phyloP scores from a whole-genome alignment of 2,888 invertebrate genomes.

The Zygothrica quintamaculata region DNA sequence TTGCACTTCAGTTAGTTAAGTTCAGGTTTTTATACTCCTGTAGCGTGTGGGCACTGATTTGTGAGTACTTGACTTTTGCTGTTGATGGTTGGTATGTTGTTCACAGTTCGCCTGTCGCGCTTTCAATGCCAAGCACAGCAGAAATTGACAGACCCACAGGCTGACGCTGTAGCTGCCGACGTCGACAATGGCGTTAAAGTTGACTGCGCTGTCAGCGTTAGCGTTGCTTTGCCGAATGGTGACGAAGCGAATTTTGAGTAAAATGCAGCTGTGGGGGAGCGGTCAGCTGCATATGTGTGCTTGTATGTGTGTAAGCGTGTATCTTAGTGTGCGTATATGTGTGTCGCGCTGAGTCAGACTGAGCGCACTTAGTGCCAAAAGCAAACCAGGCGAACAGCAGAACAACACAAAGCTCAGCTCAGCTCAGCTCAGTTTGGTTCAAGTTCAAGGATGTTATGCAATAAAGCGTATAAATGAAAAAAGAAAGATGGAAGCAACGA shows the following conservation, averaged over 20 bases:
- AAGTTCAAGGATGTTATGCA: slow-evolving; percentile 85
- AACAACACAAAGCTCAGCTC: slow-evolving; percentile 78
- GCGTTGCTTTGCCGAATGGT: slow-evolving; percentile 21
- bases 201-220: slow-evolving; percentile 11
- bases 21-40: slow-evolving; percentile 12
- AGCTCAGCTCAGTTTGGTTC: slow-evolving; percentile 59
- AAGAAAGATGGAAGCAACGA: too few relatives aligned
- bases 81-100: slow-evolving; percentile 66
- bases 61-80: slow-evolving; percentile 21
- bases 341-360: slow-evolving; percentile 44
- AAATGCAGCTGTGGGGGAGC: slow-evolving; percentile 28
- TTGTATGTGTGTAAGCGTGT: slow-evolving; percentile 7
- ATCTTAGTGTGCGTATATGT: slow-evolving; percentile 17
- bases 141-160: slow-evolving; percentile 55
- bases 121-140: slow-evolving; percentile 80
- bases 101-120: slow-evolving; percentile 76
- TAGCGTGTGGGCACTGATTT: slow-evolving; percentile 37
- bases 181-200: slow-evolving; percentile 19
- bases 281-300: slow-evolving; percentile 27
- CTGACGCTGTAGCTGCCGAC: slow-evolving; percentile 32
- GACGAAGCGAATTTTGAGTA: slow-evolving; percentile 27
- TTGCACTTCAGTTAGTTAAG: slow-evolving; percentile 19
- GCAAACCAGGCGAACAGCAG: slow-evolving; percentile 59
- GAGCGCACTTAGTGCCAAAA: slow-evolving; percentile 33
- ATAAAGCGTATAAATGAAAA: slow-evolving; percentile 56